Evolutionary conservation across 2,797 vertebrate species (phyloP).

Genomic region (Eremophila alpestris): DNA sequence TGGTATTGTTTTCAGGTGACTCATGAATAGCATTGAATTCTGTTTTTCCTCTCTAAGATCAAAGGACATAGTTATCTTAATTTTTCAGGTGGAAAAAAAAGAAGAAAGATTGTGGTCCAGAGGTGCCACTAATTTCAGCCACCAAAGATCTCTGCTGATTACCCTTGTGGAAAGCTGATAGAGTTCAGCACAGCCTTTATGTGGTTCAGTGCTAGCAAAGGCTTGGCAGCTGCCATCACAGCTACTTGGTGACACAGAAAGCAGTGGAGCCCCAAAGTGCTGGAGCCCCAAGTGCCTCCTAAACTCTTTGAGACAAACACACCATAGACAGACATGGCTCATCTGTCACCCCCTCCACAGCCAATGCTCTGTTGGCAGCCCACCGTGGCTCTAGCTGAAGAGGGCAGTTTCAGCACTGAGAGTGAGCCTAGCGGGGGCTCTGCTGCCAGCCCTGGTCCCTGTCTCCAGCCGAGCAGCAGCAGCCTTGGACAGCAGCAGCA

Average conservation of each 20-base stretch:
- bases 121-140: conserved; percentile 20
- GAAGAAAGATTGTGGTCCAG: conserved; percentile 5
- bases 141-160: conserved; percentile 33
- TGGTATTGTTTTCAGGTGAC: conserved; percentile 46
- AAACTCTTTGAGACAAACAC: neutral
- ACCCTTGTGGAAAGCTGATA: conserved; percentile 20
- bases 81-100: conserved; percentile 45
- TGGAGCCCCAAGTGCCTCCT: neutral
- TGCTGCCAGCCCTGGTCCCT: neutral
- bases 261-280: rapidly evolving
- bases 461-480: neutral
- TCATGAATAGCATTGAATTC: neutral
- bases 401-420: rapidly evolving
- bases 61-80: conserved; percentile 37
- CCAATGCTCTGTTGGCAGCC: rapidly evolving
- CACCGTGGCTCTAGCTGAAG: neutral
- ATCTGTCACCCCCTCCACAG: neutral
- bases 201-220: neutral
- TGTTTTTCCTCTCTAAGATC: conserved; percentile 5
- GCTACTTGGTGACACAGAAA: neutral
- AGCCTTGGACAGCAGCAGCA: neutral
- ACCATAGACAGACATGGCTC: neutral
- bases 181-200: neutral
- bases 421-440: rapidly evolving
- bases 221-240: neutral